Evolutionary conservation across 2,888 invertebrate species (phyloP).

Genomic region (Drosophila ustulata): DNA sequence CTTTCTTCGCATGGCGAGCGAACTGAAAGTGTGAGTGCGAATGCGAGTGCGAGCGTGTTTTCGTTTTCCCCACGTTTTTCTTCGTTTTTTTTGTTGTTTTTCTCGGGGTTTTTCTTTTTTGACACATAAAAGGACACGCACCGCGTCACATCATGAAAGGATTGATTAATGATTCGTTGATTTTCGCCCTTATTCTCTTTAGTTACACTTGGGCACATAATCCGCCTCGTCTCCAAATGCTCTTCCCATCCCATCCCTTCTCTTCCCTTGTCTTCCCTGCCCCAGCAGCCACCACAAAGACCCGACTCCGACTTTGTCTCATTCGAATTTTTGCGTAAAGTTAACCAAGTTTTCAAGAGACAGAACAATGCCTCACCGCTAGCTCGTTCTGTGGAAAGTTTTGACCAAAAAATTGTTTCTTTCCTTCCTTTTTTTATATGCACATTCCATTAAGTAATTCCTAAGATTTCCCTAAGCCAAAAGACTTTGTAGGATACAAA

Average conservation of each 20-base stretch:
- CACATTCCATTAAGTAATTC: slow-evolving; percentile 29
- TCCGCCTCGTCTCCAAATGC: slow-evolving; percentile 77
- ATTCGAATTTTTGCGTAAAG: slow-evolving; percentile 61
- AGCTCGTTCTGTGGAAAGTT: slow-evolving; percentile 4
- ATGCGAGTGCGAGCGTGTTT: slow-evolving; percentile 64
- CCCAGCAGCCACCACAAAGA: slow-evolving; percentile 43
- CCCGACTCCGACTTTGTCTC: slow-evolving; percentile 12
- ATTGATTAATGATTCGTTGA: slow-evolving; percentile 85
- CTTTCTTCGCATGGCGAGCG: slow-evolving; percentile 53
- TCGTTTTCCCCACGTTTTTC: slow-evolving; percentile 60
- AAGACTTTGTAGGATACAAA: background rate
- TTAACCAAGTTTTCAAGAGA: slow-evolving; percentile 73
- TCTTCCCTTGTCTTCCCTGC: slow-evolving; percentile 50
- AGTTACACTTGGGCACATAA: slow-evolving; percentile 84
- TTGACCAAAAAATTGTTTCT: slow-evolving; percentile 13
- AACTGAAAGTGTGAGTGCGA: slow-evolving; percentile 61
- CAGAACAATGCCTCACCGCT: slow-evolving; percentile 45
- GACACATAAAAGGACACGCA: slow-evolving; percentile 84
- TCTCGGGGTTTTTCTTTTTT: slow-evolving; percentile 62
- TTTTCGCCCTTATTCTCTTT: slow-evolving; percentile 84
- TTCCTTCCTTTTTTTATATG: slow-evolving; percentile 19
- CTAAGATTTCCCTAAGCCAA: slow-evolving; percentile 3
- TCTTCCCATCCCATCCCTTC: slow-evolving; percentile 20
- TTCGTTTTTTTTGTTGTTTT: slow-evolving; percentile 45
- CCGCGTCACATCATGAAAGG: slow-evolving; percentile 85